phyloP scores from a whole-genome alignment of 2,888 invertebrate species.

The Xestia rhomboidea region DNA sequence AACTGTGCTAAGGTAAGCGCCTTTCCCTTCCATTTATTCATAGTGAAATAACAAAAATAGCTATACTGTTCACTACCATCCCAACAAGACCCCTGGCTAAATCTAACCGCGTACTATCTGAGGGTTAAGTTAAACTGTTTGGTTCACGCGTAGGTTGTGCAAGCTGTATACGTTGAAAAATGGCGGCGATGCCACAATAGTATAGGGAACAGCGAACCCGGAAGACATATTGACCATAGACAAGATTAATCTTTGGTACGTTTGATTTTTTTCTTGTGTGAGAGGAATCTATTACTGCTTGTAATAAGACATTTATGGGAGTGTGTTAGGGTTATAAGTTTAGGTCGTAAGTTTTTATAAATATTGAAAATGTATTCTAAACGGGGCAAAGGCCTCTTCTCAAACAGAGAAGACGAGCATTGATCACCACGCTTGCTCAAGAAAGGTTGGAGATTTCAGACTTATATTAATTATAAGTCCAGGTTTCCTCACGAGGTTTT shows the following conservation, averaged over 20 bases:
- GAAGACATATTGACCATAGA: slow-evolving; percentile 86
- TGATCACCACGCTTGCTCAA: too few species aligned
- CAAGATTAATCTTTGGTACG: slow-evolving; percentile 85
- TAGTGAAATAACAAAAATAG: slow-evolving; percentile 91
- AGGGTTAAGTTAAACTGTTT: slow-evolving; percentile 66
- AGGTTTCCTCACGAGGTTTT: too few species aligned
- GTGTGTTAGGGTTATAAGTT: not conserved
- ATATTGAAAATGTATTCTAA: not conserved
- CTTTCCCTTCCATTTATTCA: slow-evolving; percentile 90
- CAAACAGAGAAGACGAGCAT: too few species aligned
- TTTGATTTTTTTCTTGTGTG: slow-evolving; percentile 59
- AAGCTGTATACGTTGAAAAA: slow-evolving; percentile 85
- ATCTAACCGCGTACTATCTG: not conserved
- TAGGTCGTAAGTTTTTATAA: not conserved
- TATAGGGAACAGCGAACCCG: slow-evolving; percentile 87
- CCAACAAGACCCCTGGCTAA: slow-evolving; percentile 68
- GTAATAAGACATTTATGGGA: slow-evolving; percentile 32
- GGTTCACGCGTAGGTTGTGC: slow-evolving; percentile 85
- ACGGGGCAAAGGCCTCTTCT: too few species aligned
- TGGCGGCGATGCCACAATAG: slow-evolving; percentile 87
- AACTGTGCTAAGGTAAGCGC: slow-evolving; percentile 90
- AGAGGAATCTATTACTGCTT: slow-evolving; percentile 39
- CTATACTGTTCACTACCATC: slow-evolving; percentile 83
- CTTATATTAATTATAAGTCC: too few species aligned
- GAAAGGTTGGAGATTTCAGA: too few species aligned